These are phyloP conservation scores for Argopecten irradians DNA, from an alignment of 1,140 invertebrate species.

Conservation along the genomic window DNA sequence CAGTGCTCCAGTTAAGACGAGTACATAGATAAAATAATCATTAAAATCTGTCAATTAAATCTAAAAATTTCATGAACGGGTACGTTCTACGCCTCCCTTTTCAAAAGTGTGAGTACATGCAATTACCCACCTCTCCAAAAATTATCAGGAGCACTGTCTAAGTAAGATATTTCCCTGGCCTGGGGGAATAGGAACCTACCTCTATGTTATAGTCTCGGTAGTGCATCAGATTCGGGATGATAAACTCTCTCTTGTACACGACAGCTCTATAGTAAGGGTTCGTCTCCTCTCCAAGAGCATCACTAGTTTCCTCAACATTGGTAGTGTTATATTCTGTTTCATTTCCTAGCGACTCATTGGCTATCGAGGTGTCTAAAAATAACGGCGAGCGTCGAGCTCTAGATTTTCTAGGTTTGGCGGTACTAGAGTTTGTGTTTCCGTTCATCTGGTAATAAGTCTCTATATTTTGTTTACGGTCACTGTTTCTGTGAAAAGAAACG, in stretches of 20 bases:
- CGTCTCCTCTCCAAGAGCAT: neutral
- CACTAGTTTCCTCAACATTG: neutral
- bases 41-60: no score
- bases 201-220: conserved; percentile 79
- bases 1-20: no score
- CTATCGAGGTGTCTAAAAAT: neutral
- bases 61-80: no score
- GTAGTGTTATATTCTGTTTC: neutral
- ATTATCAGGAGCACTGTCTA: no score
- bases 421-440: neutral
- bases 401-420: neutral
- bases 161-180: no score
- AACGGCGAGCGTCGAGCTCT: neutral
- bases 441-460: neutral
- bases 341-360: conserved; percentile 7
- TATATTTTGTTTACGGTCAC: neutral
- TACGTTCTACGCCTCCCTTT: no score
- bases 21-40: no score
- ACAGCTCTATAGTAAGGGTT: conserved; percentile 51
- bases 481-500: neutral
- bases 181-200: no score
- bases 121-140: no score
- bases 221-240: conserved; percentile 76
- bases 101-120: no score
- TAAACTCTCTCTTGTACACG: conserved; percentile 62